Conservation (phyloP, 2,888 invertebrate genomes). For the Habrosyne pyritoides region DNA sequence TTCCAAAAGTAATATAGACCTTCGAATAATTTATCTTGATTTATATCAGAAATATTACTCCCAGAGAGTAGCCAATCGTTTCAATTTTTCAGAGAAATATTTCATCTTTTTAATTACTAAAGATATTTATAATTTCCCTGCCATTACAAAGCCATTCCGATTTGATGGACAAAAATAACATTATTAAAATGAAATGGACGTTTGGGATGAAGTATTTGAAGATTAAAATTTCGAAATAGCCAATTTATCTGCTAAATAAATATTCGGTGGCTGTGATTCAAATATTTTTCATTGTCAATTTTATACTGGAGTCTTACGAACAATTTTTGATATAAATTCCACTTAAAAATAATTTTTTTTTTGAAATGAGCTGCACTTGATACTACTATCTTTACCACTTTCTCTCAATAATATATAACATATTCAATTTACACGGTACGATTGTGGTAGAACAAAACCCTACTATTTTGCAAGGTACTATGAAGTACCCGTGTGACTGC, state of each 20-base stretch:
- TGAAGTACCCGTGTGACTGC: too few species aligned
- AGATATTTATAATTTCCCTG: slow-evolving; percentile 24
- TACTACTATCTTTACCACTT: too few species aligned
- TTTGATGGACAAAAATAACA: slow-evolving; percentile 26
- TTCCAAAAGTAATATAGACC: too few species aligned
- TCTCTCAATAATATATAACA: too few species aligned
- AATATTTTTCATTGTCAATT: slow-evolving; percentile 17
- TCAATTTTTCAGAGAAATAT: slow-evolving; percentile 8
- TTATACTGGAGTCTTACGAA: neutral
- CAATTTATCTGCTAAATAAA: slow-evolving; percentile 14
- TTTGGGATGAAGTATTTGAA: slow-evolving; percentile 19
- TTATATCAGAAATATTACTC: neutral
- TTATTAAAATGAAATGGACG: slow-evolving; percentile 19
- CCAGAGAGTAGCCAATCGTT: neutral
- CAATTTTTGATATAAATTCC: neutral
- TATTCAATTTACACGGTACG: too few species aligned
- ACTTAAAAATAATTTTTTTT: too few species aligned
- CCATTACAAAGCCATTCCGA: slow-evolving; percentile 28
- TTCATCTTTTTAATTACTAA: slow-evolving; percentile 8
- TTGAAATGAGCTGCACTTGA: too few species aligned
- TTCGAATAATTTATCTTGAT: too few species aligned
- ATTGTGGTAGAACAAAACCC: too few species aligned
- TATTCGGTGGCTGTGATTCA: slow-evolving; percentile 9
- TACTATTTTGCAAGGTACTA: too few species aligned
- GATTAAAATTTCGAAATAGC: slow-evolving; percentile 18